Evolutionary conservation across 2,113 vertebrate genomes (phyloP), one percentile per base, ranked within the genome.

Genomic region (Eurypyga helias): DNA sequence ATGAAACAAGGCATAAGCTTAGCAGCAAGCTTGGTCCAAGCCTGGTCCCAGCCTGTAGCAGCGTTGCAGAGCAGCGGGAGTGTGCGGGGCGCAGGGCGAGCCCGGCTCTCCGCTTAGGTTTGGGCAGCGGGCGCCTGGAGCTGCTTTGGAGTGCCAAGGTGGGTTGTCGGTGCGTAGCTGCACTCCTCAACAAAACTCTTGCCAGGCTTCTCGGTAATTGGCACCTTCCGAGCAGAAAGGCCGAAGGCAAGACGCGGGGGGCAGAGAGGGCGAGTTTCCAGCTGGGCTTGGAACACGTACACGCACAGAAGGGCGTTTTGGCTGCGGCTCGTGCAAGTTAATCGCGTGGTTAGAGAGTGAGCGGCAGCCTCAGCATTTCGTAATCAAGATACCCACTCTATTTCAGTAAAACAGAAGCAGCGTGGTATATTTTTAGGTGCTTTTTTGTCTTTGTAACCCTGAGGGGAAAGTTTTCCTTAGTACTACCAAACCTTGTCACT

Each of bases 211-310:
- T 54, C 66, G 28, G 61, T 46, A 82, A 84, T 72, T 94, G 84
- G 91, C 93, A 91, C 65, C 41, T 91, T 36, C 70, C 76, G 41
- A 89, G 91, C 69, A 91, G 87, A 92, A 87, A 91, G 51, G 83
- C 83, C 38, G 55, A 84, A 93, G 89, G 71, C 43, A 89, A 83
- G 95, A 71, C 19, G 46, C 1, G 25, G 57, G 71, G 90, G 90
- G 70, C 86, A 76, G 83, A 64, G 69, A 31, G 64, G 48, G 12
- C 0, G 6, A 75, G 69, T 61, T 82, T 54, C 43, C 51, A 34
- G 57, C 76, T 60, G 2, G 0, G 46, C 60, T 76, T 46, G 77
- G 77, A 34, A 78, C 5, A 0, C 2, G 0, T 33, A n/a, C 54
- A 54, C 38, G 5, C 41, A 21, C 83, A 80, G 77, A 89, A 89